Evolutionary conservation across 1,140 invertebrate genomes (phyloP), one percentile per base, ranked within the genome.

Genomic region (Diabrotica undecimpunctata): DNA sequence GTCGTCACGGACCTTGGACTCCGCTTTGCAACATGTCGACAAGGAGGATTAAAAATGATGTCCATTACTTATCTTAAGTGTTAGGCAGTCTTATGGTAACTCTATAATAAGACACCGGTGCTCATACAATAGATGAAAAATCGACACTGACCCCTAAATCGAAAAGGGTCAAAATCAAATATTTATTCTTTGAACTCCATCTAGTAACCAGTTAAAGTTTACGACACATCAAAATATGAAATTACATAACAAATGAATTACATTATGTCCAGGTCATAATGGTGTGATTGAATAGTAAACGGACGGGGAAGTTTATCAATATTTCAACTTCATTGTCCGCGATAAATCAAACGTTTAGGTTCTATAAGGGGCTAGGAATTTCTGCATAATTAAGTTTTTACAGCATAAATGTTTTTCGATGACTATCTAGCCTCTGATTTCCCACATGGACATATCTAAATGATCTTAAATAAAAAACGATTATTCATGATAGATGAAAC

Each of bases 91-190:
- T 53, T 52, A 57, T 11, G 36, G 55, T 37, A 37, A n/a, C 55
- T 57, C 7, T 64, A 55, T 55, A 62, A 62, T 38, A 67, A 54
- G 46, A 67, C 53, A 68, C 71, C 67, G 66, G 67, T 71, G 65
- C 38, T 53, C 56, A 60, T 39, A 73, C 70, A 73, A 73, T 64
- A 65, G 68, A 73, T 71, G 72, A 73, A 73, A 73, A 73, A 73
- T 73, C 66, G 52, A 52, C 61, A 59, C 25, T 71, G 69, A 72
- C 69, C 69, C 64, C 53, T 58, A 14, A 53, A 14, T 66, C 62
- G 67, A 70, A 64, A 62, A 70, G 66, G 68, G 68, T 70, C 62
- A 67, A 67, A 67, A 70, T 60, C 62, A 67, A 70, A 70, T 67
- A 62, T 63, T 63, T 64, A 65, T 70, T 67, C 63, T 65, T 59